Conservation (phyloP, 2,113 vertebrate species). For the Oxygymnocypris stewartii region DNA sequence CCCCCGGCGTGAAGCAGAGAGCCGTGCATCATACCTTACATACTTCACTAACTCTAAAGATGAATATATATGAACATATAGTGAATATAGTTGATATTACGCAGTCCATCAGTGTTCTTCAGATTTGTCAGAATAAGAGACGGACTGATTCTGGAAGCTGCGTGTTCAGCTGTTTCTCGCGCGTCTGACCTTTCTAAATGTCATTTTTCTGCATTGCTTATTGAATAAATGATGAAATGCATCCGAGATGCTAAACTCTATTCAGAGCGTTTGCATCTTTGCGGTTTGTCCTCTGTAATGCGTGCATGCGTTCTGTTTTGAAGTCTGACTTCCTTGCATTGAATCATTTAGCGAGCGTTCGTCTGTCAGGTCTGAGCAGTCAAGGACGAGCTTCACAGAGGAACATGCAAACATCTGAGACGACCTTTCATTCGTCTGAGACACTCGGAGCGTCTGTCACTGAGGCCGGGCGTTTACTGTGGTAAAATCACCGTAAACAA, state of each 20-base stretch:
- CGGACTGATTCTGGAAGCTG: not conserved
- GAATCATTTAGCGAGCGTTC: slow-evolving; percentile 16
- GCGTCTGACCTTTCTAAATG: slow-evolving; percentile 54
- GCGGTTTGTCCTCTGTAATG: not conserved
- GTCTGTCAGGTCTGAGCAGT: slow-evolving; percentile 2
- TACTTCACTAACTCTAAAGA: too few relatives aligned
- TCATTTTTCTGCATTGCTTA: slow-evolving; percentile 34
- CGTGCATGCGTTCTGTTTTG: not conserved
- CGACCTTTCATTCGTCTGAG: not conserved
- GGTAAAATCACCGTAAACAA: not conserved
- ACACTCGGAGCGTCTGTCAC: not conserved
- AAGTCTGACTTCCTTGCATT: slow-evolving; percentile 15
- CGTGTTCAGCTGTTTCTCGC: slow-evolving; percentile 39
- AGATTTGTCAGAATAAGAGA: not conserved
- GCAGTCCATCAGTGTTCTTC: not conserved
- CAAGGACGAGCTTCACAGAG: slow-evolving; percentile 13
- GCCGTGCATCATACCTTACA: too few relatives aligned
- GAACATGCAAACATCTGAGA: not conserved
- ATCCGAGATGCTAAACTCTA: not conserved
- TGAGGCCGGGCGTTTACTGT: not conserved
- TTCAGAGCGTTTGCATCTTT: not conserved
- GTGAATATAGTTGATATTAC: not conserved
- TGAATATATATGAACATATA: too few relatives aligned
- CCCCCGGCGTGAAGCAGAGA: too few relatives aligned
- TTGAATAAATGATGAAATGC: slow-evolving; percentile 51